Evolutionary conservation across 2,797 vertebrate genomes (phyloP).

Genomic region (Malurus splendens): DNA sequence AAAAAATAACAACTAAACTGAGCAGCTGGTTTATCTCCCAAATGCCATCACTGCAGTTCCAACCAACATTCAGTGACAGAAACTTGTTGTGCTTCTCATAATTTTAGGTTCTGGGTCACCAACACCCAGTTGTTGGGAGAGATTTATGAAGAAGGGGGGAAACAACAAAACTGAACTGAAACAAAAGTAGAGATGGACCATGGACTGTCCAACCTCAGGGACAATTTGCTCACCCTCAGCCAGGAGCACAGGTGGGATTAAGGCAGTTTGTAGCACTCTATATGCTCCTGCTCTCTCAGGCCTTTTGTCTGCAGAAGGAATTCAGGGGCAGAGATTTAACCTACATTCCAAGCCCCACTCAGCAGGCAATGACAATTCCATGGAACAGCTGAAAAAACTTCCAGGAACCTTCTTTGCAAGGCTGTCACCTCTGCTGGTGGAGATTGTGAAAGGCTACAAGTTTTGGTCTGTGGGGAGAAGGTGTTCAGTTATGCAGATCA

Average conservation of each 20-base stretch:
- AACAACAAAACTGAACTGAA: not conserved
- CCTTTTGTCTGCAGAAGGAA: not conserved
- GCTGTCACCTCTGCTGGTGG: not conserved
- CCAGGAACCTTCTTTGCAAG: not conserved
- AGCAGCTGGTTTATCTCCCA: constrained; percentile 14
- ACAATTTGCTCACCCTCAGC: not conserved
- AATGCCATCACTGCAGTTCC: not conserved
- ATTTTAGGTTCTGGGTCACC: not conserved
- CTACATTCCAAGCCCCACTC: not conserved
- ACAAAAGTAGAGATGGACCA: not conserved
- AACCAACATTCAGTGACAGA: not conserved
- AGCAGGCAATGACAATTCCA: not conserved
- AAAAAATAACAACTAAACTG: not conserved
- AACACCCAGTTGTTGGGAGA: not conserved
- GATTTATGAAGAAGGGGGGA: not conserved
- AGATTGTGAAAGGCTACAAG: not conserved
- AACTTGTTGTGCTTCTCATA: constrained; percentile 23
- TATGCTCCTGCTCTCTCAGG: not conserved
- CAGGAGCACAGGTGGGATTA: not conserved
- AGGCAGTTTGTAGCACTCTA: not conserved
- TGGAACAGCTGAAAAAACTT: not conserved
- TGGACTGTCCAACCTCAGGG: not conserved
- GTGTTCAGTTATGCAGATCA: not conserved
- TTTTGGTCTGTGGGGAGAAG: not conserved
- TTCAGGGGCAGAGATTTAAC: not conserved